A percentile compares a stretch with the other conserved stretches of the same genome.
phyloP scores from a whole-genome alignment of 2,888 invertebrate genomes.

The Tinea pellionella region DNA sequence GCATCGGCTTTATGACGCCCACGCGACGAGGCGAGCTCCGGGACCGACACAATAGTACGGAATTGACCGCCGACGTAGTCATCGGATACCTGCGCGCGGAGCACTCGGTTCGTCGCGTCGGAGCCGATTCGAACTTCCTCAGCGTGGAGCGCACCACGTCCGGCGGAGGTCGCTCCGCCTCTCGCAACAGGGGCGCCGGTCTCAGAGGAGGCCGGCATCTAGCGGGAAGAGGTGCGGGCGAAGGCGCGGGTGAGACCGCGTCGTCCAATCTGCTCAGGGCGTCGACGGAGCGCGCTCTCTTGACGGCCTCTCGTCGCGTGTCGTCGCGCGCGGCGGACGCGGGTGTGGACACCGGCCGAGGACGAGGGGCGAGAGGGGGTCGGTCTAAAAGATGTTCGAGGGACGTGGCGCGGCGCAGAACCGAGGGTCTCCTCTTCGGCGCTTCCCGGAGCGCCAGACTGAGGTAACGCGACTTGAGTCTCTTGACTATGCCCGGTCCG shows the following conservation, averaged over 20 bases:
- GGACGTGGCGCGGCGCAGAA: constrained; percentile 84
- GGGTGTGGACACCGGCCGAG: constrained; percentile 22
- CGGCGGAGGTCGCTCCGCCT: constrained; percentile 73
- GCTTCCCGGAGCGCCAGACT: constrained; percentile 85
- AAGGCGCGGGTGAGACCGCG: constrained; percentile 50
- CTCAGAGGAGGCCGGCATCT: constrained; percentile 43
- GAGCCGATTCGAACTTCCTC: constrained; percentile 81
- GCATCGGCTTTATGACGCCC: constrained; percentile 69
- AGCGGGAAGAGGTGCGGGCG: constrained; percentile 76
- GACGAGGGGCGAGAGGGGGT: constrained; percentile 36
- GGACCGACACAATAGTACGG: constrained; percentile 23
- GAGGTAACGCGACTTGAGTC: constrained; percentile 86
- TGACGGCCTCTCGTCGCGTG: constrained; percentile 74
- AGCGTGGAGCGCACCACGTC: constrained; percentile 90
- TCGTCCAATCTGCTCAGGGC: constrained; percentile 78
- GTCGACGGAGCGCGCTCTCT: constrained; percentile 89
- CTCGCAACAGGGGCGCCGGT: constrained; percentile 60
- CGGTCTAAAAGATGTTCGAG: constrained; percentile 87
- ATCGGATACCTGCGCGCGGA: constrained; percentile 28
- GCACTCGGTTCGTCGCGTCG: constrained; percentile 41
- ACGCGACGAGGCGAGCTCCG: constrained; percentile 42
- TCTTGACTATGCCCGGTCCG: constrained; percentile 92
- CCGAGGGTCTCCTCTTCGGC: constrained; percentile 74
- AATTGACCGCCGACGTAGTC: constrained; percentile 21
- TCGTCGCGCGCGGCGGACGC: constrained; percentile 38